Conservation (phyloP, 2,888 invertebrate genomes). For the Ennomos fuscantarius region DNA sequence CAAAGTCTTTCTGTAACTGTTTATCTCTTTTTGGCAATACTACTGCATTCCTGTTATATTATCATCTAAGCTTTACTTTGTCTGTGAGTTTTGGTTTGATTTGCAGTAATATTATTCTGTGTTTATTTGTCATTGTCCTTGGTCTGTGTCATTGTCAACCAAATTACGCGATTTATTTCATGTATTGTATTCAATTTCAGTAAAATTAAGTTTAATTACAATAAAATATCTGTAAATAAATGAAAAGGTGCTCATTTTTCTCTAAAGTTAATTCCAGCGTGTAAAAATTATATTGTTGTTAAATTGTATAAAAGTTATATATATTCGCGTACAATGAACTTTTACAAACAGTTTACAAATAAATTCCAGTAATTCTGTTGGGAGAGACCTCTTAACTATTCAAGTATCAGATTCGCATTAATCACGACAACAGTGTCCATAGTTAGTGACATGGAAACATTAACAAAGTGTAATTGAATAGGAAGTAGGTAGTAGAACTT, state of each 20-base stretch:
- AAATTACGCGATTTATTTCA: conserved; percentile 6
- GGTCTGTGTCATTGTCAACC: too few relatives aligned
- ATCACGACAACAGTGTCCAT: not conserved
- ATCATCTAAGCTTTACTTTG: too few relatives aligned
- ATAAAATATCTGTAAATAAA: conserved; percentile 2
- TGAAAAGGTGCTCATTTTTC: not conserved
- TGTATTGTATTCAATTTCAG: not conserved
- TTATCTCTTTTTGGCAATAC: too few relatives aligned
- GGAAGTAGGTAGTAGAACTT: conserved; percentile 40
- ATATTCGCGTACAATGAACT: not conserved
- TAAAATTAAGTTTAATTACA: not conserved
- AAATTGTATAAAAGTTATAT: not conserved
- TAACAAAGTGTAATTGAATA: conserved; percentile 18
- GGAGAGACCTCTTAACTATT: not conserved
- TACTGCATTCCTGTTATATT: too few relatives aligned
- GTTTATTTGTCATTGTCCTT: too few relatives aligned
- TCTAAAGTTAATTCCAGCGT: not conserved
- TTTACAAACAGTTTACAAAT: conserved; percentile 3
- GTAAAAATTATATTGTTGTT: not conserved
- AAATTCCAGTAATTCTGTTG: conserved; percentile 3
- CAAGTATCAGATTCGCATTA: not conserved
- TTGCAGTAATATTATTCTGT: too few relatives aligned
- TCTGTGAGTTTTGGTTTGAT: too few relatives aligned
- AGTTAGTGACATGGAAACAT: not conserved
- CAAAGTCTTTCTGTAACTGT: too few relatives aligned